Evolutionary conservation across 2,113 vertebrate species (phyloP).

Genomic region (Pteropus alecto): DNA sequence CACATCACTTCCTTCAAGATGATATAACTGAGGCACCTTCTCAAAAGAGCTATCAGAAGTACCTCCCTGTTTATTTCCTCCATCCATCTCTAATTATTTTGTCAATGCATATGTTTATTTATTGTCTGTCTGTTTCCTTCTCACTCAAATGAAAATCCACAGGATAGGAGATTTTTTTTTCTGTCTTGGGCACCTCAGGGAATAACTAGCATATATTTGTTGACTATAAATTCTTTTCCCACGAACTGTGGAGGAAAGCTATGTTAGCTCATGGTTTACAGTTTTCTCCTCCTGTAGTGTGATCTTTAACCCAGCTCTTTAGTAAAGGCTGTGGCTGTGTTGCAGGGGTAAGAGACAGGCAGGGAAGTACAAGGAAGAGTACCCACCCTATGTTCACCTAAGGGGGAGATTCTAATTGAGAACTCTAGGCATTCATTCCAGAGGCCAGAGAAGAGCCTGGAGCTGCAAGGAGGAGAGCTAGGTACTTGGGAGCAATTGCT

Average conservation of each 20-base stretch:
- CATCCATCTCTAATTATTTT: background rate
- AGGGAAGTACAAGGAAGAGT: background rate
- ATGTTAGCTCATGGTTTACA: background rate
- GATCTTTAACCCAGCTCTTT: background rate
- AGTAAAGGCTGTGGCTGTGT: background rate
- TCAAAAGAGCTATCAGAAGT: background rate
- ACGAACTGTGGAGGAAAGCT: background rate
- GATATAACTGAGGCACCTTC: background rate
- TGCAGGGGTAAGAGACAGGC: background rate
- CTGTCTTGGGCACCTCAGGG: background rate
- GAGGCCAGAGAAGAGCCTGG: background rate
- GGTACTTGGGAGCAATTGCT: background rate
- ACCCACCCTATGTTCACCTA: background rate
- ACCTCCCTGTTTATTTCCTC: background rate
- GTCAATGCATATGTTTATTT: background rate
- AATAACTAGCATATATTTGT: background rate
- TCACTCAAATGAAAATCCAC: background rate
- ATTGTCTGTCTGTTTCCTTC: background rate
- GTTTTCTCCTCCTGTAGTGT: background rate
- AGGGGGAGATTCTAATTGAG: background rate
- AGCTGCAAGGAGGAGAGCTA: background rate
- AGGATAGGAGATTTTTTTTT: background rate
- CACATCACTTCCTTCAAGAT: background rate
- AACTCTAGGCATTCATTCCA: background rate
- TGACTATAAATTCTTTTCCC: background rate